Base-by-base conservation (phyloP, 2,113 vertebrate species). In the Mastomys natalensis region DNA sequence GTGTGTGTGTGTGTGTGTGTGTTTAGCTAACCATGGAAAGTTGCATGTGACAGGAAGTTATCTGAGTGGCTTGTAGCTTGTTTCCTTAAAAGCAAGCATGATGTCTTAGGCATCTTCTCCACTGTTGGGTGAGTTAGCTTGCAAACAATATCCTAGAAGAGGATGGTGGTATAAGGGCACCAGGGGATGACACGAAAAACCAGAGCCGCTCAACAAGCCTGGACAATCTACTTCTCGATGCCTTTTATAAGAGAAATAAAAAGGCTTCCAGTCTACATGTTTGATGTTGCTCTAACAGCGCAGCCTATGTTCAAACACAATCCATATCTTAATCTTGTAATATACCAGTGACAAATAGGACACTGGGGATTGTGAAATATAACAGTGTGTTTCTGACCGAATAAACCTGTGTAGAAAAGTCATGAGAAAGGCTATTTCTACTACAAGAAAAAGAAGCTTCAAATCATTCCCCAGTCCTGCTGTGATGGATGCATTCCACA, bases 401-500 rank as follows among this genome's bases (percentile, higher is more conserved):
- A 40, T 85, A 93, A 93, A 77, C 8, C 64, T 97, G 78, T 96
- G 74, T 74, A 90, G 45, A 94, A 62, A 2, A 86, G 66, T 29
- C 15, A 87, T 29, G 37, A 21, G 45, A 64, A 93, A 96, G 66
- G 51, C 13, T 92, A 48, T 88, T 97, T 90, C 76, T 70, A 86
- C 45, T 64, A 17, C 45, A 95, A 96, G 73, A 55, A 86, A 92
- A 24, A 31, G 31, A 87, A 95, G 81, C 90, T 90, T 91, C 76
- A 95, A 84, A 89, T 70, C 51, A 87, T 87, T 95, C 72, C 70
- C 86, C 81, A 95, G 77, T 48, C 77, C n/a, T 82, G 84, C 88
- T 78, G 82, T 95, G 93, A 97, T 94, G 58, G 62, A 93, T 97
- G 48, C 16, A 19, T 96, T 87, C 81, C 34, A 89, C 60, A 96